Evolutionary conservation across 2,888 invertebrate species (phyloP).

Genomic region (Sialis lutaria): DNA sequence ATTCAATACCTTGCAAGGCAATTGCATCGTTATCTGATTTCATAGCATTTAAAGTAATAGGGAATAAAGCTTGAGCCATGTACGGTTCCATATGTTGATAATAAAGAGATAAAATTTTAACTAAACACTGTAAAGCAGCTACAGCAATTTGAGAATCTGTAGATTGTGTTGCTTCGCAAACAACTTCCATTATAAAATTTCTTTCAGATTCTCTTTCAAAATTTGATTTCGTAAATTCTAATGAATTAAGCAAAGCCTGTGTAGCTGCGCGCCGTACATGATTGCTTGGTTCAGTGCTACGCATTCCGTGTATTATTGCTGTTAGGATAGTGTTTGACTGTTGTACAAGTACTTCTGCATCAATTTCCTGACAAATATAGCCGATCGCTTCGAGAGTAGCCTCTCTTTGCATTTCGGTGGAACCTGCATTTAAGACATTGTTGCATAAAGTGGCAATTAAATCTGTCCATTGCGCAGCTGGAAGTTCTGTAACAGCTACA

Average conservation of each 20-base stretch:
- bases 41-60: constrained; percentile 97
- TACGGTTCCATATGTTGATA: constrained; percentile 99
- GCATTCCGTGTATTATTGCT: constrained; percentile 98
- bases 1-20: constrained; percentile 96
- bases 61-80: constrained; percentile 95
- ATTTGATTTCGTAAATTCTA: constrained; percentile 97
- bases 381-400: constrained; percentile 96
- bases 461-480: constrained; percentile 82
- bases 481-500: constrained; percentile 92
- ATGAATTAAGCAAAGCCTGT: constrained; percentile 86
- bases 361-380: constrained; percentile 97
- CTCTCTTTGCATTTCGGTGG: constrained; percentile 89
- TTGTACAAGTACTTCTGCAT: constrained; percentile 76
- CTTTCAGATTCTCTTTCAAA: constrained; percentile 95
- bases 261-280: constrained; percentile 94
- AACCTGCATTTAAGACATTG: constrained; percentile 74
- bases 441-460: constrained; percentile 73
- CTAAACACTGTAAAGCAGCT: constrained; percentile 93
- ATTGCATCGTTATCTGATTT: constrained; percentile 92
- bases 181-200: constrained; percentile 97
- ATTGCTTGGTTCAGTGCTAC: constrained; percentile 79
- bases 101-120: constrained; percentile 93
- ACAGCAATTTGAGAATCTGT: constrained; percentile 83
- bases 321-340: constrained; percentile 95
- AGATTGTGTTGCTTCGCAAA: constrained; percentile 96